phyloP scores from a whole-genome alignment of 2,797 vertebrate genomes.

The Rhyacichthys aspro region DNA sequence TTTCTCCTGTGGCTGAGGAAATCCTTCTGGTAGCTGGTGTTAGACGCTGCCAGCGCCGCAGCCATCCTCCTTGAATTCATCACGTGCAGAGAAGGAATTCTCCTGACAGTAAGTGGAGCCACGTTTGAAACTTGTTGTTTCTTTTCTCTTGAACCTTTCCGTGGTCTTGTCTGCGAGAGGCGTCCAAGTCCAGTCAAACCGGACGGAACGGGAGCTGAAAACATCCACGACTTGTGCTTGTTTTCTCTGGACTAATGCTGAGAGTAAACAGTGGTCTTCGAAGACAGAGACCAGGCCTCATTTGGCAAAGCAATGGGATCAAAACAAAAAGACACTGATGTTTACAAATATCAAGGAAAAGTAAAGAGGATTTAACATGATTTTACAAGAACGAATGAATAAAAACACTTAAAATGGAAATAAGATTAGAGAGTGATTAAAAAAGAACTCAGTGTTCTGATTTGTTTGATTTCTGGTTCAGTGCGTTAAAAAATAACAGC shows the following conservation, averaged over 20 bases:
- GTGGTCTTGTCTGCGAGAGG: constrained; percentile 37
- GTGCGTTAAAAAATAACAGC: too few relatives aligned
- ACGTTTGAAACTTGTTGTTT: constrained; percentile 50
- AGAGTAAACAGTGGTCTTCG: constrained; percentile 41
- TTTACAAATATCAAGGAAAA: too few relatives aligned
- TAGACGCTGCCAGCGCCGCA: constrained; percentile 14
- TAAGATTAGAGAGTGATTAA: too few relatives aligned
- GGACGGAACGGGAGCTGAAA: constrained; percentile 18
- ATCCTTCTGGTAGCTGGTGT: constrained; percentile 54
- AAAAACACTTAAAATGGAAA: too few relatives aligned
- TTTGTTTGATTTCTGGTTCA: too few relatives aligned
- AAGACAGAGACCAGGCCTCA: constrained; percentile 33
- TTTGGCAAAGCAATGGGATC: not conserved
- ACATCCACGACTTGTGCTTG: constrained; percentile 30
- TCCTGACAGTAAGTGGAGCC: constrained; percentile 63
- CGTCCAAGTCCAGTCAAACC: constrained; percentile 46
- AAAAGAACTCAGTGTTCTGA: too few relatives aligned
- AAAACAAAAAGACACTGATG: too few relatives aligned
- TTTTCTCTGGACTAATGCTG: constrained; percentile 13
- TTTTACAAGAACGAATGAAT: too few relatives aligned
- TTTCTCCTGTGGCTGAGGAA: constrained; percentile 20
- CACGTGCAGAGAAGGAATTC: constrained; percentile 51
- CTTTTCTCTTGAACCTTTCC: constrained; percentile 45
- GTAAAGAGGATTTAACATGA: too few relatives aligned
- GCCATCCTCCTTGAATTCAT: constrained; percentile 52